These are phyloP conservation scores for Meriones unguiculatus DNA, from an alignment of 2,113 vertebrate species.

Conservation along the genomic window DNA sequence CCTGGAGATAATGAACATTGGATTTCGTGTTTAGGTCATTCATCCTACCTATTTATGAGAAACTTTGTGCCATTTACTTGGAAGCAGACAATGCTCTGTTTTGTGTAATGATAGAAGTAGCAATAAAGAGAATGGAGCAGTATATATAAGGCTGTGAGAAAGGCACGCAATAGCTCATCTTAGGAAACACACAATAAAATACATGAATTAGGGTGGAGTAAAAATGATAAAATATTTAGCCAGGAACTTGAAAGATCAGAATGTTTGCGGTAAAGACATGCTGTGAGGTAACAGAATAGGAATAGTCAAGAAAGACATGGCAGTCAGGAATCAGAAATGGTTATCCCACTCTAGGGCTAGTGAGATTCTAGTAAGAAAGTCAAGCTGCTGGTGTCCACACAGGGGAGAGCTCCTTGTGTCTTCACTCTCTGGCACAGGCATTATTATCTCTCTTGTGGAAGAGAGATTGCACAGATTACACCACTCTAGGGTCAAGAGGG, in stretches of 20 bases:
- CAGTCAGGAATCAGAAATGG: not conserved
- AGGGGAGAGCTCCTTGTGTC: not conserved
- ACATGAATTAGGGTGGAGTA: not conserved
- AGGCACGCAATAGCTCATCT: not conserved
- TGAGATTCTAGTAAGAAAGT: not conserved
- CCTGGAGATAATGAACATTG: not conserved
- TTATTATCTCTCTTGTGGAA: not conserved
- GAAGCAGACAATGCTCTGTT: not conserved
- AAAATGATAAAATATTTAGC: not conserved
- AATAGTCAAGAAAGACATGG: not conserved
- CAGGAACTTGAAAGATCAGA: not conserved
- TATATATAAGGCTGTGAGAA: not conserved
- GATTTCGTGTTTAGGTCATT: not conserved
- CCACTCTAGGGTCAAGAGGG: not conserved
- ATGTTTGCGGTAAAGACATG: not conserved
- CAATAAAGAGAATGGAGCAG: not conserved
- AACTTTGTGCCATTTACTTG: not conserved
- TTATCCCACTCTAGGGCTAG: not conserved
- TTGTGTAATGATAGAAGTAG: not conserved
- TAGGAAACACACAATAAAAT: not conserved
- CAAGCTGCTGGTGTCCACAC: not conserved
- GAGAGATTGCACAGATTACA: not conserved
- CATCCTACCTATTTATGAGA: not conserved
- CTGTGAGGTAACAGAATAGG: not conserved
- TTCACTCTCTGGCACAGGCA: not conserved